Percentiles rank a stretch among this genome's conserved stretches.
phyloP scores from a whole-genome alignment of 2,888 invertebrate genomes.

The Dermolepida albohirtum region DNA sequence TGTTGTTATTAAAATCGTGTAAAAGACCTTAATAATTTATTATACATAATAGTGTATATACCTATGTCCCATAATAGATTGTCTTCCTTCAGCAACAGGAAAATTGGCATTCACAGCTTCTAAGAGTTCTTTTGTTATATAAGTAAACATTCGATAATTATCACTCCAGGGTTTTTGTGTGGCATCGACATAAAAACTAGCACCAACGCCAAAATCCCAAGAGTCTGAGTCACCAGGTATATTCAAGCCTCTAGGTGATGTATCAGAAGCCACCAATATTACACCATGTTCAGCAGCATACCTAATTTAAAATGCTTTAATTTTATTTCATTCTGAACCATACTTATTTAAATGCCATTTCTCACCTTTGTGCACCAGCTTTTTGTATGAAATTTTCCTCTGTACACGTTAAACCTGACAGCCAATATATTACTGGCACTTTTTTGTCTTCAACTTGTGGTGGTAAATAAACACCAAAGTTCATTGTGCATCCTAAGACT shows the following conservation, averaged over 20 bases:
- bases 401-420: slow-evolving; percentile 93
- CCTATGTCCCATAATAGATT: slow-evolving; percentile 87
- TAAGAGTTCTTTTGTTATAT: slow-evolving; percentile 89
- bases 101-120: slow-evolving; percentile 82
- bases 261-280: slow-evolving; percentile 93
- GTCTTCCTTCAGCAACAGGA: slow-evolving; percentile 70
- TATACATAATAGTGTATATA: slow-evolving; percentile 55
- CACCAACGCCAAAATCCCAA: slow-evolving; percentile 95
- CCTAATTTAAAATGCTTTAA: slow-evolving; percentile 55
- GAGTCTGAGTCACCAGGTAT: slow-evolving; percentile 91
- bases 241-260: slow-evolving; percentile 91
- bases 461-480: slow-evolving; percentile 92
- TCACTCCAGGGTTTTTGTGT: slow-evolving; percentile 90
- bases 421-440: slow-evolving; percentile 88
- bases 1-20: too few species aligned
- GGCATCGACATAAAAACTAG: slow-evolving; percentile 97
- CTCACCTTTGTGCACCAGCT: slow-evolving; percentile 87
- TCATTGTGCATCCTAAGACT: slow-evolving; percentile 89
- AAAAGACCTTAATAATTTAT: too few species aligned
- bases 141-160: slow-evolving; percentile 95
- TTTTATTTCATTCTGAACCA: too few species aligned
- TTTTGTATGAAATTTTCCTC: slow-evolving; percentile 97
- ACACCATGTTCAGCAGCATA: slow-evolving; percentile 88
- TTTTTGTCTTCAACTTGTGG: slow-evolving; percentile 76
- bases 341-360: slow-evolving; percentile 24